Conservation (phyloP, 2,113 vertebrate species). For the Rhea pennata region DNA sequence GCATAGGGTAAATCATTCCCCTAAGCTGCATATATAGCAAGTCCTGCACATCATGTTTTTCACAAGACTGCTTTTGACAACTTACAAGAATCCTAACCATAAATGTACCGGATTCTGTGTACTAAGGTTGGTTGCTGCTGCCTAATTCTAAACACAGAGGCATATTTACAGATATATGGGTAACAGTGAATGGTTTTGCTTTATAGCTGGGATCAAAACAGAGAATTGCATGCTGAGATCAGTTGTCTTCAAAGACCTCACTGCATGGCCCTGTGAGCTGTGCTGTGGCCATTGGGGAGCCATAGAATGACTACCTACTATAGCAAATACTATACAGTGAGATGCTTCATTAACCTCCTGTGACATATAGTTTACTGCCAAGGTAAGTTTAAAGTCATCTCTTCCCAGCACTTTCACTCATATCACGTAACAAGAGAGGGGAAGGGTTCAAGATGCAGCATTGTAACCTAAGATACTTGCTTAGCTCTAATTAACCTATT, state of each 20-base stretch:
- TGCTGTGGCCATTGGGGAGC: neutral
- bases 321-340: neutral
- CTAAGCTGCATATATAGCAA: neutral
- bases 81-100: neutral
- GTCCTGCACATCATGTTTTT: neutral
- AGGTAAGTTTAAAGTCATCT: conserved; percentile 46
- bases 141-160: neutral
- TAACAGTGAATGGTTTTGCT: neutral
- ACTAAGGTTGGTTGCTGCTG: neutral
- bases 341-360: neutral
- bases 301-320: neutral
- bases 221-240: neutral
- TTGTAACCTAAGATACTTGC: conserved; percentile 3
- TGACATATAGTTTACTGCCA: conserved; percentile 7
- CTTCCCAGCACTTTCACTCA: neutral
- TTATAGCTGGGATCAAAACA: neutral
- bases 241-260: neutral
- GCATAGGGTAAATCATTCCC: neutral
- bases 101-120: neutral
- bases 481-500: conserved; percentile 45
- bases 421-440: neutral
- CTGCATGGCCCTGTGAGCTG: neutral
- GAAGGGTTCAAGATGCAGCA: neutral
- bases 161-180: neutral
- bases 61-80: neutral